Percentiles rank a stretch among this genome's conserved stretches.
These are phyloP conservation scores for Chaetophractus vellerosus DNA, from an alignment of 2,797 vertebrate genomes.

Conservation along the genomic window DNA sequence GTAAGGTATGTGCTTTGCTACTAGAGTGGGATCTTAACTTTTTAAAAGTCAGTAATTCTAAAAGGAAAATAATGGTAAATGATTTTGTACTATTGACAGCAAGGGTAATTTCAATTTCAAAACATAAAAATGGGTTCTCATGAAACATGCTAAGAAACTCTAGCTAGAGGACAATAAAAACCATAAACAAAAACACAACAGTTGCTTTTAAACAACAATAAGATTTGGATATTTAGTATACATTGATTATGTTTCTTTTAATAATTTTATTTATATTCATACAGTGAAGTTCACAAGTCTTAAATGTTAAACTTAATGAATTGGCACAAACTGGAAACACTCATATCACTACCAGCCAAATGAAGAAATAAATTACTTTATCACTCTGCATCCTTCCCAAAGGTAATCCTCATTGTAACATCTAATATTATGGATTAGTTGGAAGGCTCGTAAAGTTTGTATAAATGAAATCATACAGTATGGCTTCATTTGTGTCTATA, in stretches of 20 bases:
- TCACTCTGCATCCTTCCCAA: too few species aligned
- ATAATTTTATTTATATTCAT: not conserved
- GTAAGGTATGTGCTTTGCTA: not conserved
- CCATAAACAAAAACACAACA: not conserved
- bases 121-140: too few species aligned
- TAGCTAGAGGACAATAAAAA: not conserved
- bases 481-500: too few species aligned
- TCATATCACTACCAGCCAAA: not conserved
- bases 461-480: too few species aligned
- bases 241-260: not conserved
- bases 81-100: not conserved
- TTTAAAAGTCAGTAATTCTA: not conserved
- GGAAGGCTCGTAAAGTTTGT: too few species aligned
- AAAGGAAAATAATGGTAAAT: not conserved
- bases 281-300: not conserved
- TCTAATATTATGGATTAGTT: too few species aligned
- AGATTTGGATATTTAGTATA: not conserved
- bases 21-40: not conserved
- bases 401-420: too few species aligned
- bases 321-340: not conserved
- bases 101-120: not conserved
- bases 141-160: not conserved
- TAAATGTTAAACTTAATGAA: not conserved
- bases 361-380: not conserved
- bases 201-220: not conserved